Conservation (phyloP, 53 echinoderm and acorn worm genomes). For the Zoroaster sp. region DNA sequence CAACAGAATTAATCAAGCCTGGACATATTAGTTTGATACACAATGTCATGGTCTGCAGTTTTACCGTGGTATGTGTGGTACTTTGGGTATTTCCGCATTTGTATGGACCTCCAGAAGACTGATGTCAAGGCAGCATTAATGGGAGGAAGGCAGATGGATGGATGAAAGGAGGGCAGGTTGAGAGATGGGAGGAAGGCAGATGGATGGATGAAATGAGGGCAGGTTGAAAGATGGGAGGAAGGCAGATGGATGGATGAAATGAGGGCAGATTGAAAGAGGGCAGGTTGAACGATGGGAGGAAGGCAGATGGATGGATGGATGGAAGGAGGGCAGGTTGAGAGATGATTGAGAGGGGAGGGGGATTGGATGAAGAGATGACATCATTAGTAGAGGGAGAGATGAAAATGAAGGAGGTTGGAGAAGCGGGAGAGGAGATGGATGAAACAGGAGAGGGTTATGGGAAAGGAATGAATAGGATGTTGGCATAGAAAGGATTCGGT, state of each 20-base stretch:
- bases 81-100: slow-evolving; percentile 99
- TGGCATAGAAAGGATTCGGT: no score
- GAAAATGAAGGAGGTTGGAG: neutral
- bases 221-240: no score
- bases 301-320: neutral
- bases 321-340: neutral
- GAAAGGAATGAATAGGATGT: neutral
- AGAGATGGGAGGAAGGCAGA: neutral
- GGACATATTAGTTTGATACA: slow-evolving; percentile 1
- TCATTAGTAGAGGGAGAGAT: neutral
- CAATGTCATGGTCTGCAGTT: neutral
- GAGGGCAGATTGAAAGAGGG: neutral
- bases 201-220: neutral
- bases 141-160: neutral
- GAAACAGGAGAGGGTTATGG: neutral
- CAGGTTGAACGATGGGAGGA: neutral
- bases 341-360: neutral
- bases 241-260: neutral
- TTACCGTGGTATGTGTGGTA: slow-evolving; percentile 99
- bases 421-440: neutral
- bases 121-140: slow-evolving; percentile 31
- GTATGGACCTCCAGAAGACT: slow-evolving; percentile 99
- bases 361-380: neutral
- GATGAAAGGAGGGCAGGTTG: neutral
- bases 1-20: neutral